phyloP scores from a whole-genome alignment of 2,113 vertebrate genomes.

The Octodon degus region DNA sequence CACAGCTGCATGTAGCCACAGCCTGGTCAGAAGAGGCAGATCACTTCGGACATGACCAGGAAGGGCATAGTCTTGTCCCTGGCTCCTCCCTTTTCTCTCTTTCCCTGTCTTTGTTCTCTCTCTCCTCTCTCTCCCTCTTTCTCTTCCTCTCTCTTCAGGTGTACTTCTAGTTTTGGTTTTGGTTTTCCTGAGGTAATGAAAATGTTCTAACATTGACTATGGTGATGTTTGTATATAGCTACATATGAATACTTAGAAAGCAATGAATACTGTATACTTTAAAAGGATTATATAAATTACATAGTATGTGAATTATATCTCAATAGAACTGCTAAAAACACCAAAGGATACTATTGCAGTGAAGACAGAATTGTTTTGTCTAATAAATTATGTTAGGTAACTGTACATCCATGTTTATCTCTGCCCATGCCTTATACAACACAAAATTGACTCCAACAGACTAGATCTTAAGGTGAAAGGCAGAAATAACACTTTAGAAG shows the following conservation, averaged over 20 bases:
- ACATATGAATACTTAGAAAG: not conserved
- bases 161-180: not conserved
- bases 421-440: not conserved
- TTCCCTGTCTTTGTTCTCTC: not conserved
- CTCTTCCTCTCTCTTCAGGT: not conserved
- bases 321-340: not conserved
- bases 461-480: not conserved
- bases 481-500: not conserved
- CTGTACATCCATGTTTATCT: not conserved
- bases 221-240: not conserved
- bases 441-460: not conserved
- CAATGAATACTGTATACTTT: not conserved
- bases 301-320: not conserved
- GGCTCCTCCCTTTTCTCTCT: not conserved
- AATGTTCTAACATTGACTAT: not conserved
- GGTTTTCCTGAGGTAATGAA: not conserved
- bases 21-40: not conserved
- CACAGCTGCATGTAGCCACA: not conserved
- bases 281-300: not conserved
- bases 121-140: not conserved
- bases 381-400: not conserved
- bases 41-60: not conserved
- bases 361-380: not conserved
- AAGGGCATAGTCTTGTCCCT: not conserved
- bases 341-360: not conserved